phyloP scores from a whole-genome alignment of 2,888 invertebrate species.

The Coelopa pilipes region DNA sequence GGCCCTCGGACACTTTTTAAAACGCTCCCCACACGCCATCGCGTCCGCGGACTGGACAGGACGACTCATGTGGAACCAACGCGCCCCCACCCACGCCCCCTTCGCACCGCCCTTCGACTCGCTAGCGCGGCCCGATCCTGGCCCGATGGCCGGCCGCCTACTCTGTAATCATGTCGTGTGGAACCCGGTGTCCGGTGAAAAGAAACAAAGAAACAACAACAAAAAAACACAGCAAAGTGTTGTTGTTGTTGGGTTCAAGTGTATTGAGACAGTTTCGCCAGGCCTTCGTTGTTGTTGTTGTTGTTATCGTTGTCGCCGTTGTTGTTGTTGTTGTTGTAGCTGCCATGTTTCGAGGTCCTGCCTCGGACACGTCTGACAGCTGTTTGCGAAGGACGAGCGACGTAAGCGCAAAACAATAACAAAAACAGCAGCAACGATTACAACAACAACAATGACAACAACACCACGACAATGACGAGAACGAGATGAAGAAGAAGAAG shows the following conservation, averaged over 20 bases:
- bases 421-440: background rate
- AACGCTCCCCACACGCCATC: background rate
- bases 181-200: background rate
- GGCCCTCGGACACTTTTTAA: constrained; percentile 17
- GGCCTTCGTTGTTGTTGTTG: constrained; percentile 10
- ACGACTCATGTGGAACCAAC: constrained; percentile 2
- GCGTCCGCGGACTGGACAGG: background rate
- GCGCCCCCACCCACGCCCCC: background rate
- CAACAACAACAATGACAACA: background rate
- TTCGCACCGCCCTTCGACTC: too few relatives aligned
- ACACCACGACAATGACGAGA: background rate
- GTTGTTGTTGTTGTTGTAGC: constrained; percentile 8
- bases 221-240: background rate
- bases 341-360: constrained; percentile 23
- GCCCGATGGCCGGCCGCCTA: background rate
- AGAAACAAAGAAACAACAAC: too few relatives aligned
- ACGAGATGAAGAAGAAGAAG: background rate
- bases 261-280: background rate
- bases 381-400: background rate
- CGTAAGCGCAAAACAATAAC: background rate
- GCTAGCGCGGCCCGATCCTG: background rate
- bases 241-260: background rate
- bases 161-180: constrained; percentile 24
- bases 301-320: constrained; percentile 8
- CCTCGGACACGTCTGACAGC: constrained; percentile 23